Percentiles rank a stretch among this genome's conserved stretches.
phyloP scores from a whole-genome alignment of 2,113 vertebrate species.

The Tautogolabrus adspersus region DNA sequence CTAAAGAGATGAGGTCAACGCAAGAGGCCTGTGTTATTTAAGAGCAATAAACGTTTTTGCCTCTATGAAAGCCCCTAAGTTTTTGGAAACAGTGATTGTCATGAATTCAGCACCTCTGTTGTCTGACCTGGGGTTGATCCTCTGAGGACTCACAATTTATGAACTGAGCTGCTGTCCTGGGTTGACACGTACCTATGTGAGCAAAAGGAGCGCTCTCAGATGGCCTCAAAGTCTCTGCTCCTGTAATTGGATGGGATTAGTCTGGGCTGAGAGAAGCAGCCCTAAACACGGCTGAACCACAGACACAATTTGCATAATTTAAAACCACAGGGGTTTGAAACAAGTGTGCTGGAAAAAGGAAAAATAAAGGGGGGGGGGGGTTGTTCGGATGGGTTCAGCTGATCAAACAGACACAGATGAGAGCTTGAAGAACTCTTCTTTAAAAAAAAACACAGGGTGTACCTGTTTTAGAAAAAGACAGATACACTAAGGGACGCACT shows the following conservation, averaged over 20 bases:
- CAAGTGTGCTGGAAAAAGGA: slow-evolving; percentile 40
- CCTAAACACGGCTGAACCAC: slow-evolving; percentile 49
- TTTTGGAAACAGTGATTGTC: slow-evolving; percentile 23
- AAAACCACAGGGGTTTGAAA: slow-evolving; percentile 60
- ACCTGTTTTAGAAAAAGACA: too few relatives aligned
- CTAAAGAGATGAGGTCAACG: slow-evolving; percentile 24
- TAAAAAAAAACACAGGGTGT: too few relatives aligned
- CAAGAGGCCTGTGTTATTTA: slow-evolving; percentile 44
- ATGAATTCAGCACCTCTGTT: slow-evolving; percentile 48
- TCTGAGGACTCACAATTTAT: slow-evolving; percentile 42
- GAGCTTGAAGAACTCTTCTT: too few relatives aligned
- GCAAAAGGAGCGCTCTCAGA: slow-evolving; percentile 50
- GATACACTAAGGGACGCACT: too few relatives aligned
- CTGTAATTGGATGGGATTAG: slow-evolving; percentile 77
- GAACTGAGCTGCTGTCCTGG: slow-evolving; percentile 27
- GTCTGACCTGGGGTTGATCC: slow-evolving; percentile 41
- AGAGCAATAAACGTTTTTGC: slow-evolving; percentile 14
- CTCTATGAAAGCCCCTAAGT: slow-evolving; percentile 29
- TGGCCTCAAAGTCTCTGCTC: slow-evolving; percentile 58
- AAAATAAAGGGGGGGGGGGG: slow-evolving; percentile 32
- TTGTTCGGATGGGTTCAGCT: slow-evolving; percentile 28
- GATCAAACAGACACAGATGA: slow-evolving; percentile 31
- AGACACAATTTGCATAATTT: slow-evolving; percentile 68
- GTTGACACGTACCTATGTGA: slow-evolving; percentile 29
- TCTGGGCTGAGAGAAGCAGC: slow-evolving; percentile 60